phyloP scores from a whole-genome alignment of 2,797 vertebrate species.

The Anniella stebbinsi region DNA sequence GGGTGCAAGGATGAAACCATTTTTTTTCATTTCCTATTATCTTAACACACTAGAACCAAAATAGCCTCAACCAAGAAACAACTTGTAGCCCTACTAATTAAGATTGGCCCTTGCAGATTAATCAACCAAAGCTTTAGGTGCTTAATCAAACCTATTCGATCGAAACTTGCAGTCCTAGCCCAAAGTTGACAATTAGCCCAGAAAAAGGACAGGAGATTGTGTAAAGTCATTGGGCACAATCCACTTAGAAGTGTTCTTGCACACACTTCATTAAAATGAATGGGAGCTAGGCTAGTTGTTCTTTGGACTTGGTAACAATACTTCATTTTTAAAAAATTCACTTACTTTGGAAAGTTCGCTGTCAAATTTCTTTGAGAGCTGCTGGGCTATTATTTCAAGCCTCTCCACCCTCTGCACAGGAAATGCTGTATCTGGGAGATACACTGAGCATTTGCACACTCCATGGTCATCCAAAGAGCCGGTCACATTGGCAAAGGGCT shows the following conservation, averaged over 20 bases:
- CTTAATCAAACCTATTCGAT: neutral
- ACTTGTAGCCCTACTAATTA: neutral
- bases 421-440: constrained; percentile 85
- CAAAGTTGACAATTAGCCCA: neutral
- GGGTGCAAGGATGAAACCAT: neutral
- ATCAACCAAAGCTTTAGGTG: neutral
- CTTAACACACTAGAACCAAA: neutral
- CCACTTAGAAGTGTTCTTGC: constrained; percentile 6
- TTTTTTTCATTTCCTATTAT: neutral
- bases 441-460: constrained; percentile 85
- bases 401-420: constrained; percentile 83
- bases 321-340: neutral
- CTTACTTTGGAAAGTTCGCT: constrained; percentile 80
- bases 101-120: neutral
- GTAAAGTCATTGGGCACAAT: neutral
- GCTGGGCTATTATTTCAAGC: constrained; percentile 68
- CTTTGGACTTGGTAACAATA: neutral
- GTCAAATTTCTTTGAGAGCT: constrained; percentile 70
- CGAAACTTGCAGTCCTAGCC: neutral
- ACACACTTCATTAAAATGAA: neutral
- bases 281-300: neutral
- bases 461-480: constrained; percentile 80
- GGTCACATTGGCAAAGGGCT: constrained; percentile 81
- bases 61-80: neutral
- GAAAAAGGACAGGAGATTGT: neutral